Conservation (phyloP, 1,140 invertebrate species). For the Brachionus sp. region DNA sequence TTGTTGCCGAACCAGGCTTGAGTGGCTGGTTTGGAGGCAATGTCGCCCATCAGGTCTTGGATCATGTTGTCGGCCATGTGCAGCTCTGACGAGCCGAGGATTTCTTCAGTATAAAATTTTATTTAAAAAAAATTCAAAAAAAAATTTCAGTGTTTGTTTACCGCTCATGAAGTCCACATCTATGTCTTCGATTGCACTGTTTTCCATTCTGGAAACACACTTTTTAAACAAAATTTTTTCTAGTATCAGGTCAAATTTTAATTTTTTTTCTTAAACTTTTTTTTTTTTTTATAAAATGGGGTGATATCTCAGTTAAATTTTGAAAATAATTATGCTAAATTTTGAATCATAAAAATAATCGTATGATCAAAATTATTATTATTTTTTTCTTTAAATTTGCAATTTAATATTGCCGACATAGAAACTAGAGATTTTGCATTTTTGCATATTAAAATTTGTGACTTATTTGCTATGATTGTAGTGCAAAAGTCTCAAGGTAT, state of each 20-base stretch:
- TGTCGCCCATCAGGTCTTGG: slow-evolving; percentile 36
- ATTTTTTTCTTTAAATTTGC: background rate
- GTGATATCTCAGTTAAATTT: slow-evolving; percentile 15
- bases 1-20: background rate
- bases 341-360: slow-evolving; percentile 24
- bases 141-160: background rate
- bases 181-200: slow-evolving; percentile 5
- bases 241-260: background rate
- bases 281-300: background rate
- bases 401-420: background rate
- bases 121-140: background rate
- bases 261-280: background rate
- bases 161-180: slow-evolving; percentile 42
- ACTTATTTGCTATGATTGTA: background rate
- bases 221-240: background rate
- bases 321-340: slow-evolving; percentile 32
- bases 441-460: background rate
- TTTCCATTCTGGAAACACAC: background rate
- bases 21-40: background rate
- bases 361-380: slow-evolving; percentile 37
- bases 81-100: background rate
- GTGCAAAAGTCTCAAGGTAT: too few species aligned
- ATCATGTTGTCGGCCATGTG: slow-evolving; percentile 43
- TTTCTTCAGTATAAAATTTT: background rate
- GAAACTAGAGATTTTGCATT: background rate